Percentiles rank a stretch among this genome's conserved stretches.
Evolutionary conservation across 1,140 invertebrate species (phyloP).

Genomic region (Babylonia areolata): DNA sequence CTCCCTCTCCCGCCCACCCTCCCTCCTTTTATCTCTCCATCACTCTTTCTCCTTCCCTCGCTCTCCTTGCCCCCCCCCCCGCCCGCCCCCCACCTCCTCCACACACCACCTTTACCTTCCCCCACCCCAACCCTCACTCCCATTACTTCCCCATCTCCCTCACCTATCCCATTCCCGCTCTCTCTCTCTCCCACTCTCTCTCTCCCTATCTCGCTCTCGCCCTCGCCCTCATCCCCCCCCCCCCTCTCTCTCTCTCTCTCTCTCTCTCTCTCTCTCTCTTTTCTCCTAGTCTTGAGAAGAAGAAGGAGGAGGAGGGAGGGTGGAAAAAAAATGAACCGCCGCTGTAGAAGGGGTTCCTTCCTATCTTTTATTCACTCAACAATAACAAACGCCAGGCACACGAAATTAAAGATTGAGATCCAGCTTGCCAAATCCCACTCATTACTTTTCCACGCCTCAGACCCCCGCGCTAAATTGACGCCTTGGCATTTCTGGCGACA

Average conservation of each 20-base stretch:
- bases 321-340: too few species aligned
- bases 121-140: too few species aligned
- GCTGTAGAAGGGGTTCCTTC: neutral
- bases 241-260: neutral
- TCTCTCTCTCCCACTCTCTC: neutral
- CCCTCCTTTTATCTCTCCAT: too few species aligned
- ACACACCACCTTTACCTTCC: too few species aligned
- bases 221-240: neutral
- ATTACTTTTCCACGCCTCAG: neutral
- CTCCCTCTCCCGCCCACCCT: too few species aligned
- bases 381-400: neutral
- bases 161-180: neutral
- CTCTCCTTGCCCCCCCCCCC: too few species aligned
- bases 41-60: too few species aligned
- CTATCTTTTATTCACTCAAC: conserved; percentile 4
- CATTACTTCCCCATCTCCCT: too few species aligned
- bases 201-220: neutral
- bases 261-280: conserved; percentile 6
- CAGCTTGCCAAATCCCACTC: neutral
- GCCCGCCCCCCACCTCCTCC: too few species aligned
- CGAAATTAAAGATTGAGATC: conserved; percentile 3
- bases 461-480: neutral
- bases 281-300: neutral
- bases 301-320: too few species aligned
- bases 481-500: too few species aligned